These are phyloP conservation scores for Macquaria ambigua DNA, from an alignment of 2,113 vertebrate species.

Conservation along the genomic window DNA sequence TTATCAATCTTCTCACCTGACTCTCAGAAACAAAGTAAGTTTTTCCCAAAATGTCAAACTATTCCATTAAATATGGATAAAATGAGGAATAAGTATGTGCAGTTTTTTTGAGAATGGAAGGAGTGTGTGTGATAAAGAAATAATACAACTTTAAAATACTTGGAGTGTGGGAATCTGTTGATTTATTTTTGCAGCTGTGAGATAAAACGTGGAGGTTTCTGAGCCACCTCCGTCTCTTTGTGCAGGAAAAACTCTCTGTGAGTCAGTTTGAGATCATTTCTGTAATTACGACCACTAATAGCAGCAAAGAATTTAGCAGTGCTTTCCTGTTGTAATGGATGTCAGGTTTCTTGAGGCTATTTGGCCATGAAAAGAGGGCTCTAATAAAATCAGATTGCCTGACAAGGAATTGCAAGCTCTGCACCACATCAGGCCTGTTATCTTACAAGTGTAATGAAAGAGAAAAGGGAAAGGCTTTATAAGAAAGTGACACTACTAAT, in stretches of 20 bases:
- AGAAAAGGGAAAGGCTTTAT: slow-evolving; percentile 42
- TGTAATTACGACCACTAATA: slow-evolving; percentile 67
- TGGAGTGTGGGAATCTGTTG: background rate
- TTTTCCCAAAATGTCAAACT: background rate
- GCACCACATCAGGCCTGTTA: slow-evolving; percentile 48
- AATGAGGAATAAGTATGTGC: background rate
- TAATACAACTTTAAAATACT: background rate
- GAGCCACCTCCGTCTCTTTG: slow-evolving; percentile 9
- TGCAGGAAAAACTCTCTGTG: slow-evolving; percentile 35
- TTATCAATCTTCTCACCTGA: background rate
- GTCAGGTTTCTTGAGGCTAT: slow-evolving; percentile 46
- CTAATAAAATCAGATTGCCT: slow-evolving; percentile 63
- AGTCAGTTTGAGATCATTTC: slow-evolving; percentile 62
- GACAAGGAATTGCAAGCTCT: slow-evolving; percentile 28
- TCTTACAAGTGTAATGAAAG: slow-evolving; percentile 54
- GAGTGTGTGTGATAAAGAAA: background rate
- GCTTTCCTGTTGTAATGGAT: slow-evolving; percentile 52
- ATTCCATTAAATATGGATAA: background rate
- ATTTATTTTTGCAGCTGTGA: slow-evolving; percentile 51
- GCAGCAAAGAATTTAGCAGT: slow-evolving; percentile 51
- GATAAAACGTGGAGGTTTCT: slow-evolving; percentile 27
- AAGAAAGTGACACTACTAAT: slow-evolving; percentile 53
- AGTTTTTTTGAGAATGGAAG: background rate
- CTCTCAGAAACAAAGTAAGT: background rate
- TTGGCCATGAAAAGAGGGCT: slow-evolving; percentile 19